Conservation (phyloP, 2,113 vertebrate genomes). For the Paramisgurnus dabryanus region DNA sequence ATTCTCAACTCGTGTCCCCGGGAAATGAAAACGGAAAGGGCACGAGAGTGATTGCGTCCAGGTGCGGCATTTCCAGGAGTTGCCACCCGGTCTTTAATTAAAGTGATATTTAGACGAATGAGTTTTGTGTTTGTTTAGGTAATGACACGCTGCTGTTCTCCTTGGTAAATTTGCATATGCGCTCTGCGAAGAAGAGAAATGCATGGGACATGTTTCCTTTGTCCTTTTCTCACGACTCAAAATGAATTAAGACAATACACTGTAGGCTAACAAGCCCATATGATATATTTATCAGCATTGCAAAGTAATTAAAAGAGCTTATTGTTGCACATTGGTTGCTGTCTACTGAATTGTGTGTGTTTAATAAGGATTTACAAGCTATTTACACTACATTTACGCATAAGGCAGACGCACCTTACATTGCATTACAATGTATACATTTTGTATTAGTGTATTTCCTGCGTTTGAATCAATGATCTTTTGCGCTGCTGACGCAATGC, state of each 20-base stretch:
- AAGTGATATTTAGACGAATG: constrained; percentile 74
- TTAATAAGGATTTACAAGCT: no score
- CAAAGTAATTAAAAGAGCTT: neutral
- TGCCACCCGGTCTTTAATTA: constrained; percentile 71
- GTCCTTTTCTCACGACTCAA: neutral
- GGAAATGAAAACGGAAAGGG: constrained; percentile 71
- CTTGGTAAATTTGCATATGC: constrained; percentile 76
- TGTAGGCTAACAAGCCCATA: neutral
- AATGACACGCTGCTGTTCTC: constrained; percentile 73
- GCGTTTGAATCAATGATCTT: no score
- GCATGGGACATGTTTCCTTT: constrained; percentile 49
- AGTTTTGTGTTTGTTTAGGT: constrained; percentile 77
- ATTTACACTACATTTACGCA: no score
- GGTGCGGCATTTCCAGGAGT: constrained; percentile 73
- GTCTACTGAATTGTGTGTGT: no score
- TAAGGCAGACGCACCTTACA: no score
- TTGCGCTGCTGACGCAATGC: no score
- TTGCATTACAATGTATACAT: no score
- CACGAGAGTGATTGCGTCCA: constrained; percentile 65
- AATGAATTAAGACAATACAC: neutral
- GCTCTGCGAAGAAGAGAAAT: constrained; percentile 65
- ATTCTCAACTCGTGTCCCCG: constrained; percentile 66
- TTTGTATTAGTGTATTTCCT: no score
- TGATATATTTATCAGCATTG: neutral
- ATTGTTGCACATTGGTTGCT: neutral